These are phyloP conservation scores for Thunnus albacares DNA, from an alignment of 2,797 vertebrate genomes.

Conservation along the genomic window DNA sequence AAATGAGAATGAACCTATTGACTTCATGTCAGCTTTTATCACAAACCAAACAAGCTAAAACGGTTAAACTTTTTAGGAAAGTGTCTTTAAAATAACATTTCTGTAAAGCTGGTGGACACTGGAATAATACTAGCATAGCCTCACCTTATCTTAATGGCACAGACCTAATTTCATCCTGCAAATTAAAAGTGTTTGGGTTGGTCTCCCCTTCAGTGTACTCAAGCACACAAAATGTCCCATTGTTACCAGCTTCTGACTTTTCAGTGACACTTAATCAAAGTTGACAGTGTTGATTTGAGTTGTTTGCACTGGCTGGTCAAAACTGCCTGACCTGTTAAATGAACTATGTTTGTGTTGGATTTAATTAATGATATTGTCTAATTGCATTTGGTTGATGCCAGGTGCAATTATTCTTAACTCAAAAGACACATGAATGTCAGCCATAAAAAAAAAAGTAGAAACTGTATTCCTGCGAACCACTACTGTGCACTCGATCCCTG, in stretches of 20 bases:
- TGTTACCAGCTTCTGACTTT: conserved; percentile 2
- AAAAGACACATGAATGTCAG: neutral
- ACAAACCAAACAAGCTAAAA: neutral
- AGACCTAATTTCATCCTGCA: neutral
- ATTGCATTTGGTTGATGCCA: neutral
- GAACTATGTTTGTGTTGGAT: neutral
- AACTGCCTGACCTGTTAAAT: conserved; percentile 17
- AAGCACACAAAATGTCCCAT: neutral
- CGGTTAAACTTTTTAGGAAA: neutral
- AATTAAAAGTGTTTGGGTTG: neutral
- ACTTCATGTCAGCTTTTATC: conserved; percentile 26
- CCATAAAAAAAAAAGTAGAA: neutral
- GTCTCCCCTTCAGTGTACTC: neutral
- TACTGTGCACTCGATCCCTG: neutral
- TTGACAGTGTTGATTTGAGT: conserved; percentile 1
- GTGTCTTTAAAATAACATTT: neutral
- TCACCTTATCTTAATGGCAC: neutral
- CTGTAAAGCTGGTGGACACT: neutral
- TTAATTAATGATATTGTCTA: neutral
- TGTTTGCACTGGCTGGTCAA: conserved; percentile 10
- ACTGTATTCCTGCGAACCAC: no score
- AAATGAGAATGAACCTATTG: neutral
- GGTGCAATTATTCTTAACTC: neutral
- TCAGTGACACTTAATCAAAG: conserved; percentile 9
- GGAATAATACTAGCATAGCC: neutral